phyloP scores from a whole-genome alignment of 2,797 vertebrate genomes.

The Tauraco hartlaubi region DNA sequence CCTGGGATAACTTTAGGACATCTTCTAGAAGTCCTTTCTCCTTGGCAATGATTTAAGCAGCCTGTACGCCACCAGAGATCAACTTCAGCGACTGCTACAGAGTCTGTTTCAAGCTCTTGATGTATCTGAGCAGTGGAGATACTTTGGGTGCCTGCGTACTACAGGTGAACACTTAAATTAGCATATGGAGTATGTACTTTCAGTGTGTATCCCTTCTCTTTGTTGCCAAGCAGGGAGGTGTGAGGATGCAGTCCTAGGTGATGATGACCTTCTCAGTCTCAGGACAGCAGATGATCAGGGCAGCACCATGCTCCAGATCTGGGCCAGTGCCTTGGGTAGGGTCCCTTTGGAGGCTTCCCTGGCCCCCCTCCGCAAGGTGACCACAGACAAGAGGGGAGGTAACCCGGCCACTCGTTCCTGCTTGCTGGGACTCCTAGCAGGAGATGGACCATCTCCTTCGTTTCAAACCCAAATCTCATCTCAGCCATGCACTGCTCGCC shows the following conservation, averaged over 20 bases:
- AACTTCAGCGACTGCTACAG: fast-evolving
- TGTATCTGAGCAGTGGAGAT: neutral
- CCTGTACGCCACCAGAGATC: neutral
- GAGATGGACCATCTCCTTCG: neutral
- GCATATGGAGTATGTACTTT: neutral
- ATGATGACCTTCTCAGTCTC: neutral
- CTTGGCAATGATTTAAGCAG: neutral
- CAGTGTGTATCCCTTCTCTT: neutral
- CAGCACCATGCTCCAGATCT: fast-evolving
- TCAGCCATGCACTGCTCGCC: fast-evolving
- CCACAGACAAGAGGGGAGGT: neutral
- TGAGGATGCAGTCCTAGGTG: neutral
- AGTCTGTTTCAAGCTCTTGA: neutral
- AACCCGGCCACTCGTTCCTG: fast-evolving
- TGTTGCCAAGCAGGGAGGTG: neutral
- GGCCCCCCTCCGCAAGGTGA: neutral
- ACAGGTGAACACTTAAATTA: neutral
- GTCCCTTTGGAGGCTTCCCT: neutral
- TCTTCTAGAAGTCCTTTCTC: neutral
- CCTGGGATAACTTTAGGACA: neutral
- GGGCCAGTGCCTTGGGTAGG: fast-evolving
- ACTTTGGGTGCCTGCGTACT: neutral
- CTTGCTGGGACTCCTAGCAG: fast-evolving
- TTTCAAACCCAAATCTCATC: neutral
- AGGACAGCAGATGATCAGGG: neutral